Base-by-base conservation (phyloP, 2,888 invertebrate species). In the Aphrophora alni region DNA sequence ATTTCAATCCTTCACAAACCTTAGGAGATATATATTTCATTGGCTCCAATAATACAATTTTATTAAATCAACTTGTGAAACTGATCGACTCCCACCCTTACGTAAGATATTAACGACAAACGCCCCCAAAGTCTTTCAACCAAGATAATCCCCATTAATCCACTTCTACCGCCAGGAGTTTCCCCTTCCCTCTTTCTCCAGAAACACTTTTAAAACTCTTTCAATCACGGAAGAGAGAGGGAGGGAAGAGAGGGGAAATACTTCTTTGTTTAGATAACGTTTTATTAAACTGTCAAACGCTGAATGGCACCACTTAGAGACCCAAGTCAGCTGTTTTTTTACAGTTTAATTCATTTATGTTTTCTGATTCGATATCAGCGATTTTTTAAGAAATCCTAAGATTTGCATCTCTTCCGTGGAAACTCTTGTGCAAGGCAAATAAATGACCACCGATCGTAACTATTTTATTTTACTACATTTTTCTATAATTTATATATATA, bases 131-230 rank as follows among this genome's bases (percentile, higher is more conserved):
- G 59, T 59, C 59, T 59, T 59, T 59, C 59, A 59, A 59, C 59
- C 59, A 59, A 59, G 59, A 59, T 59, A 59, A 59, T 59, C 59
- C 59, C 59, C 59, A 59, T 59, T 59, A 59, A 59, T 59, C 59
- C 59, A 59, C 59, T 59, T 59, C 59, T 21, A 59, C 59, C 59
- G 59, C 59, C 59, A 59, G 59, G 59, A 59, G 59, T 59, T 59
- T 10, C 59, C 21, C 59, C 59, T 21, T 59, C 59, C 14, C 21
- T 21, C n/a, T n/a, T n/a, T n/a, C n/a, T n/a, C 59, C n/a, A 59
- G 44, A 59, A 59, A 59, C 59, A 59, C 59, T 59, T 59, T 59
- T 59, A 59, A 59, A 59, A 59, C 59, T 59, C 59, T 59, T 59
- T 59, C 59, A 59, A 59, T 59, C 59, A 59, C 59, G 21, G 59